Conservation (phyloP, 2,797 vertebrate genomes). For the Protosalanx chinensis region DNA sequence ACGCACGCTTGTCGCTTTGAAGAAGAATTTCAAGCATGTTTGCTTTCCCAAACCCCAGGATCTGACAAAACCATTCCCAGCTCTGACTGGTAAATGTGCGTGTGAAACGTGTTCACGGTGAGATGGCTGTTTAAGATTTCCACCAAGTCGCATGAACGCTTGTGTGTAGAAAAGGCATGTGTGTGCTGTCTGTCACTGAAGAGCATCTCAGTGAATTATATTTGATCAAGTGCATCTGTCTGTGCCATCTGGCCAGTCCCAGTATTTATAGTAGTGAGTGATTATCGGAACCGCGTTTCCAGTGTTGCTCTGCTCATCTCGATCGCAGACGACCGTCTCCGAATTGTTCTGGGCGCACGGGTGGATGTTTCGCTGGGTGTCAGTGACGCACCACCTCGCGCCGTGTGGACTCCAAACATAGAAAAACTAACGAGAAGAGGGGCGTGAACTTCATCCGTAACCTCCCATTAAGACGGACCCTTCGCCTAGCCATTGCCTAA, state of each 20-base stretch:
- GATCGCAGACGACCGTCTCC: slow-evolving; percentile 20
- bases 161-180: not conserved
- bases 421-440: slow-evolving; percentile 56
- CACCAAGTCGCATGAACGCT: not conserved
- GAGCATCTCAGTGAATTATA: not conserved
- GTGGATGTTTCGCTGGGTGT: slow-evolving; percentile 32
- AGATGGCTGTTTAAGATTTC: not conserved
- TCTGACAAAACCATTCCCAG: slow-evolving; percentile 38
- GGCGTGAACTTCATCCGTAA: slow-evolving; percentile 66
- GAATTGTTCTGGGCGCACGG: slow-evolving; percentile 12
- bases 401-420: slow-evolving; percentile 46
- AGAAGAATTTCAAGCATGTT: slow-evolving; percentile 45
- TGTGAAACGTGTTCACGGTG: not conserved
- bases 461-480: slow-evolving; percentile 37
- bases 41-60: slow-evolving; percentile 56
- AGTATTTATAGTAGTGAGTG: no score
- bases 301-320: not conserved
- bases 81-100: slow-evolving; percentile 28
- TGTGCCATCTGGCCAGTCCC: no score
- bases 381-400: slow-evolving; percentile 62
- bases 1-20: no score
- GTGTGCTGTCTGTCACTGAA: not conserved
- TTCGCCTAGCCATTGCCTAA: slow-evolving; percentile 21
- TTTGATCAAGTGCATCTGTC: no score
- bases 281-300: not conserved